phyloP scores from a whole-genome alignment of 2,113 vertebrate species.

The Enhydra lutris region DNA sequence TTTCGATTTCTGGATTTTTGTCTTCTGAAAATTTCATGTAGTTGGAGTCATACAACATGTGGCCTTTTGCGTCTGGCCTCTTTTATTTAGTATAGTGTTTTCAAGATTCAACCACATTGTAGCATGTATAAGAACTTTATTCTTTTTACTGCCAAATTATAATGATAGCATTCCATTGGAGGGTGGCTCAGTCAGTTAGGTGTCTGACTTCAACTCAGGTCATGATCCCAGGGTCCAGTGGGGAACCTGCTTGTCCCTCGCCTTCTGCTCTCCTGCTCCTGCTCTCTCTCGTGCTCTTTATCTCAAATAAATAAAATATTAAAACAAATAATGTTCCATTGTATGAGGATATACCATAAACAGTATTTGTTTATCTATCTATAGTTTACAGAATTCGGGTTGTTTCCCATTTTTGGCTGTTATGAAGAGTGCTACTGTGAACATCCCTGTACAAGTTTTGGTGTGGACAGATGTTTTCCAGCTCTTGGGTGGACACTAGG shows the following conservation, averaged over 20 bases:
- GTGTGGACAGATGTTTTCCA: background rate
- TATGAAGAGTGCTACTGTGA: background rate
- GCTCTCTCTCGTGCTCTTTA: background rate
- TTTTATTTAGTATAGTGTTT: background rate
- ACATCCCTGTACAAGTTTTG: background rate
- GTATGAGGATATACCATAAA: background rate
- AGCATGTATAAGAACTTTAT: background rate
- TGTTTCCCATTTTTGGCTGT: background rate
- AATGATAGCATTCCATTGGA: background rate
- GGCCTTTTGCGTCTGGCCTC: background rate
- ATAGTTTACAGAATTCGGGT: background rate
- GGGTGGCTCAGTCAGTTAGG: background rate
- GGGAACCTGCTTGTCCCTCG: background rate
- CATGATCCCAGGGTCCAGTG: background rate
- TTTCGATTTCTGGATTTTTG: background rate
- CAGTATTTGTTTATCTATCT: background rate
- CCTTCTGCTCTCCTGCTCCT: background rate
- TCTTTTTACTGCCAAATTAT: background rate
- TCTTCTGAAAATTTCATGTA: background rate
- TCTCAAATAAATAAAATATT: background rate
- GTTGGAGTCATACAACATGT: background rate
- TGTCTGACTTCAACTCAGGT: background rate
- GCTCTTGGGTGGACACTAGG: background rate
- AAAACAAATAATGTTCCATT: background rate
- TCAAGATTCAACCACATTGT: background rate